Evolutionary conservation across 2,888 invertebrate genomes (phyloP).

Genomic region (Thalpophila matura): DNA sequence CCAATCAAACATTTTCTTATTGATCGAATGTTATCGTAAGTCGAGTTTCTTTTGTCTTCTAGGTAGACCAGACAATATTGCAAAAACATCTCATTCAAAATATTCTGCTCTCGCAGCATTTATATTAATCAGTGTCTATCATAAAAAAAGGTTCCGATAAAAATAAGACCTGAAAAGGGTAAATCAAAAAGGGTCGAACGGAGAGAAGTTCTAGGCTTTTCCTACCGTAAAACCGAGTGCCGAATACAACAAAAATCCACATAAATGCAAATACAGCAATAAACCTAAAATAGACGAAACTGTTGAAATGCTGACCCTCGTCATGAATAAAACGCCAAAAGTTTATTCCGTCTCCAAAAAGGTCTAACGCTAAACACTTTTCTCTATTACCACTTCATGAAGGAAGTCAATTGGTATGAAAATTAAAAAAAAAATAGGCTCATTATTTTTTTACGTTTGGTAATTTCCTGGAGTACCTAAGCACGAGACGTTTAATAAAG

Average conservation of each 20-base stretch:
- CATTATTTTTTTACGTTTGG: conserved; percentile 50
- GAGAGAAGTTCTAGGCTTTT: conserved; percentile 43
- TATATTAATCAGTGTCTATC: conserved; percentile 18
- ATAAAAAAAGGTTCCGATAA: conserved; percentile 17
- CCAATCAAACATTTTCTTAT: too few species aligned
- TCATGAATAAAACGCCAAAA: conserved; percentile 37
- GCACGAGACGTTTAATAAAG: conserved; percentile 66
- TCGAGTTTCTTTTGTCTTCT: too few species aligned
- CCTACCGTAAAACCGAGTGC: conserved; percentile 1
- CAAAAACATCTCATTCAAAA: too few species aligned
- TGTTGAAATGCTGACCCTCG: conserved; percentile 50
- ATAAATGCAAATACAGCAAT: conserved; percentile 43
- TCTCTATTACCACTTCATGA: conserved; percentile 30
- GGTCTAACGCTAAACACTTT: conserved; percentile 18
- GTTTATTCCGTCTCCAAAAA: conserved; percentile 33
- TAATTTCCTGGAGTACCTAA: conserved; percentile 53
- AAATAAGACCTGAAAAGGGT: conserved; percentile 26
- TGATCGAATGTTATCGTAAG: too few species aligned
- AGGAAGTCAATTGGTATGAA: conserved; percentile 43
- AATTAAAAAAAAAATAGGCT: conserved; percentile 57
- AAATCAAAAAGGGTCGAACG: conserved; percentile 21
- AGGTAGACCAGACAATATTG: too few species aligned
- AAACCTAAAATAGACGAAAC: conserved; percentile 31
- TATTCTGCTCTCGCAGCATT: conserved; percentile 6
- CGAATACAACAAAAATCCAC: conserved; percentile 29